Evolutionary conservation across 1,140 invertebrate species (phyloP), one percentile per base, ranked within the genome.

Genomic region (Stegodyphus dumicola): DNA sequence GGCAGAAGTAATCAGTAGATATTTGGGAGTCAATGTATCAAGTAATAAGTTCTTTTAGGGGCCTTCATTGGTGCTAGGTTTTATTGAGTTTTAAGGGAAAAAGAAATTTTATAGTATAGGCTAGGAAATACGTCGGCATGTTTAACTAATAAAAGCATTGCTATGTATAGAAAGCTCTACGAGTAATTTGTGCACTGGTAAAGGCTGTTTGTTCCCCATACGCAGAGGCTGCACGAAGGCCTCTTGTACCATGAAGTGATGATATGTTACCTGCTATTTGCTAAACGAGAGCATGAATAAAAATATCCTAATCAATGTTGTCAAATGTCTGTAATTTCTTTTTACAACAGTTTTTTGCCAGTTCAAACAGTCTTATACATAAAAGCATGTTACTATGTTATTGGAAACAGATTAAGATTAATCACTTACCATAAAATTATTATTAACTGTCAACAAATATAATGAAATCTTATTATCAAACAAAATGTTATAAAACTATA

Each of bases 251-350:
- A 64, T 77, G 18, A 7, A 69, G 67, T 69, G 77, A 78, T 69
- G 77, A 78, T 78, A 33, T 78, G 77, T 78, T 78, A 78, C 77
- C 64, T 78, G 77, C 77, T 78, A 52, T 78, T 78, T 53, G 77
- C 77, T 78, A 78, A 51, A 52, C 67, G 77, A 78, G 77, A 78
- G 77, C 77, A 78, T 78, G 77, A 78, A 78, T 78, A 78, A 78
- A 67, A 78, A 78, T 78, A 78, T 78, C 77, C 77, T 78, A 64
- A 78, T 78, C 77, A 78, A 69, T 67, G 51, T 33, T 48, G 6
- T 65, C 56, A 33, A 33, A 1, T 33, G 33, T 33, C 33, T 33
- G 33, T 33, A 33, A 33, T 33, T 33, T 33, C 33, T 33, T 33
- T 33, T 33, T 33, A 33, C 33, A 33, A 33, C 33, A 33, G 3